Evolutionary conservation across 2,797 vertebrate species (phyloP), one percentile per base, ranked within the genome.

Genomic region (Phataginus tricuspis): DNA sequence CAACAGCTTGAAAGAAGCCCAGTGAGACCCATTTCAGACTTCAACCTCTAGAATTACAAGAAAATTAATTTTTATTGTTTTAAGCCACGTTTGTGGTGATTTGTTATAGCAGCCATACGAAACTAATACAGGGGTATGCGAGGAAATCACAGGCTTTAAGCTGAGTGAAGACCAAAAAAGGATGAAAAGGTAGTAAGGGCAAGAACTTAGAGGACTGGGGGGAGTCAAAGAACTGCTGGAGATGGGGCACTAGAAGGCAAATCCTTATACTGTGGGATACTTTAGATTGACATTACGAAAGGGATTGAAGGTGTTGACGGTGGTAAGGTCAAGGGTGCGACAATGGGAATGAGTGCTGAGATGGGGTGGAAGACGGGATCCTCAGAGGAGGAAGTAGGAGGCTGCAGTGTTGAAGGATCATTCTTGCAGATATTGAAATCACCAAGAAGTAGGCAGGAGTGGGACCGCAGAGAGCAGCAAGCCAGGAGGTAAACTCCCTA

Each of bases 111-210:
- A 42, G 74, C 68, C 39, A 4, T 1, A 7, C 18, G 49, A 88
- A 37, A 34, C 12, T 11, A 2, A 34, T 9, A 31, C 4, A 10
- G 59, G 59, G 15, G 1, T 11, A 1, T 0, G 7, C 9, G 4
- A 74, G 66, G 77, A 79, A 89, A n/a, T 23, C 16, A 18, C 7
- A 16, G 59, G 19, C 4, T n/a, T 71, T 53, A 19, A 90, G 25
- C 74, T n/a, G 45, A 82, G 29, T 42, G 27, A 83, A 45, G 37
- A 68, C 42, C 0, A 42, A 88, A 29, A 29, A 34, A 69, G 64
- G 71, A 69, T 13, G 49, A 25, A 31, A 68, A 68, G 31, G 42
- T 18, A 42, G 42, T 55, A 25, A 69, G 63, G 53, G 5, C 27
- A 7, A 1, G 9, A 59, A 69, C 15, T 1, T 49, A 34, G 74